Conservation (phyloP, 2,888 invertebrate genomes). For the Tipula helvola region DNA sequence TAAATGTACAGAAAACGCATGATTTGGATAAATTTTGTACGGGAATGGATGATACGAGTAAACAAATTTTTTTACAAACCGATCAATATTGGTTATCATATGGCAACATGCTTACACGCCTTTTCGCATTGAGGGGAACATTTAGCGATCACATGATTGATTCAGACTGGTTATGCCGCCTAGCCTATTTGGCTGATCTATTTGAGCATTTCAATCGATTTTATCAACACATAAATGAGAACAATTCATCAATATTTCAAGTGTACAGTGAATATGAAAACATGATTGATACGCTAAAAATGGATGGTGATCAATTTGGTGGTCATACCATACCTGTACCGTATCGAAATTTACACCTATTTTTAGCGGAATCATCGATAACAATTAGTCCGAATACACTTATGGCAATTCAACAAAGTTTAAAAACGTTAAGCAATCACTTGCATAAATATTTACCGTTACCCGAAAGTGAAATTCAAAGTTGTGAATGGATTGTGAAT, state of each 20-base stretch:
- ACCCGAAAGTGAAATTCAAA: neutral
- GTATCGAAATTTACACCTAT: neutral
- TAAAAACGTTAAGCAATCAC: neutral
- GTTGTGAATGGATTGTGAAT: neutral
- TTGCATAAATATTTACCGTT: neutral
- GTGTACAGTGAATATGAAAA: neutral
- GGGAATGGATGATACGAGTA: neutral
- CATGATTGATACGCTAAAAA: neutral
- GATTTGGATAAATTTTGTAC: neutral
- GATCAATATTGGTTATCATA: neutral
- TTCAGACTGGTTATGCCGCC: neutral
- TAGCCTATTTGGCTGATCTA: neutral
- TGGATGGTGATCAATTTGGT: neutral
- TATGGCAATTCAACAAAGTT: neutral
- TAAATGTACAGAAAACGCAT: neutral
- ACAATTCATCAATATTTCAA: neutral
- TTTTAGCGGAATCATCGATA: neutral
- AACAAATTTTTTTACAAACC: neutral
- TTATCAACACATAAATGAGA: no score
- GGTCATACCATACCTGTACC: neutral
- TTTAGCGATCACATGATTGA: neutral
- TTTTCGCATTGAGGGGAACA: neutral
- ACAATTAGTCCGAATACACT: neutral
- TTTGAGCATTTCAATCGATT: neutral
- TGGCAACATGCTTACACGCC: neutral